phyloP scores from a whole-genome alignment of 2,113 vertebrate genomes.

The Reinhardtius hippoglossoides region DNA sequence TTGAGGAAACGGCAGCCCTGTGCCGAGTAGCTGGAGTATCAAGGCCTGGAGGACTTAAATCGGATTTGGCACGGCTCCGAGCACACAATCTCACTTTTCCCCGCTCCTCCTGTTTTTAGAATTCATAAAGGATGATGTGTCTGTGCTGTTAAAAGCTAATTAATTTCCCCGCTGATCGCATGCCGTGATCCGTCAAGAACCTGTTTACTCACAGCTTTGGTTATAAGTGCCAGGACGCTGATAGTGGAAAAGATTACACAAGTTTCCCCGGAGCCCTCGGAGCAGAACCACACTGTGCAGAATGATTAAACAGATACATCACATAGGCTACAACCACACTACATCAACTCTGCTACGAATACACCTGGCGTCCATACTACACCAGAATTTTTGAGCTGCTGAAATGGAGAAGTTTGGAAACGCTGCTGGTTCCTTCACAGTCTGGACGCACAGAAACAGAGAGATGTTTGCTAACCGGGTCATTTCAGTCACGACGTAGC shows the following conservation, averaged over 20 bases:
- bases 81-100: constrained; percentile 11
- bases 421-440: no score
- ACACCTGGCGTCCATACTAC: no score
- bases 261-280: neutral
- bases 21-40: constrained; percentile 6
- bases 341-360: no score
- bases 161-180: neutral
- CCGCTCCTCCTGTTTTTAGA: neutral
- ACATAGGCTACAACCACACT: no score
- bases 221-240: constrained; percentile 15
- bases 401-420: no score
- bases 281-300: neutral
- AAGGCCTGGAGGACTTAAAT: constrained; percentile 28
- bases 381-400: no score
- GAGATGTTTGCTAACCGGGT: no score
- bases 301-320: neutral
- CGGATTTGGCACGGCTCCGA: constrained; percentile 32
- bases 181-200: neutral
- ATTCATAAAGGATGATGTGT: constrained; percentile 23
- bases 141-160: constrained; percentile 17
- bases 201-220: neutral
- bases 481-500: no score
- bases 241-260: neutral
- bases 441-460: no score
- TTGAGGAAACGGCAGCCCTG: constrained; percentile 29